Evolutionary conservation across 2,113 vertebrate species (phyloP).

Genomic region (Maylandia zebra): DNA sequence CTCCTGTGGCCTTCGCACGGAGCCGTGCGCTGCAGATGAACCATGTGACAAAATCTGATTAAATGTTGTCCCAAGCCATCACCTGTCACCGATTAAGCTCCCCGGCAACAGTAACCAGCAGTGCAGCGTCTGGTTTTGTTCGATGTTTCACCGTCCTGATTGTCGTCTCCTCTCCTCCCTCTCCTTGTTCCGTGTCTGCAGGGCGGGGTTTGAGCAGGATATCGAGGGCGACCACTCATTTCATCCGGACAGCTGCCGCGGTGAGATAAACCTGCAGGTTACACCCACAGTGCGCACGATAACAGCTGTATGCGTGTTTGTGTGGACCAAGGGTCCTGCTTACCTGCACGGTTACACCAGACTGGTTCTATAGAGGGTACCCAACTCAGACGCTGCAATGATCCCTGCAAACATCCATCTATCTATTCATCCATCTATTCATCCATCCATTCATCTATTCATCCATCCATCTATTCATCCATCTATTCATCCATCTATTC

Average conservation of each 20-base stretch:
- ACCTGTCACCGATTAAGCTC: neutral
- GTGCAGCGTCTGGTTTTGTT: neutral
- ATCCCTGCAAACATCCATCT: neutral
- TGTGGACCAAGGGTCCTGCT: neutral
- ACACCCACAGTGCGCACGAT: neutral
- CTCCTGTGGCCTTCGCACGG: neutral
- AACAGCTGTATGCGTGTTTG: neutral
- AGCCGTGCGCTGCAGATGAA: neutral
- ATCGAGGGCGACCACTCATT: constrained; percentile 37
- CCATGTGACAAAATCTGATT: neutral
- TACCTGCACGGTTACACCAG: neutral
- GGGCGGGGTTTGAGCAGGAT: constrained; percentile 59
- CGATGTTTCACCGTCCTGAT: neutral
- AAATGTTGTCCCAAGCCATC: neutral
- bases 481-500: fast-evolving
- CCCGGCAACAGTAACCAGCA: neutral
- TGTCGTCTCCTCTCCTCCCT: neutral
- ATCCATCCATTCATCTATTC: fast-evolving
- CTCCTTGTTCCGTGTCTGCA: neutral
- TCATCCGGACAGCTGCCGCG: constrained; percentile 14
- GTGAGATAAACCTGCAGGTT: constrained; percentile 19
- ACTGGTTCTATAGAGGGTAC: neutral
- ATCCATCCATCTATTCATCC: fast-evolving
- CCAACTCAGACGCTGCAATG: neutral
- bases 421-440: fast-evolving